phyloP scores from a whole-genome alignment of 2,888 invertebrate genomes.

The Apamea sordens region DNA sequence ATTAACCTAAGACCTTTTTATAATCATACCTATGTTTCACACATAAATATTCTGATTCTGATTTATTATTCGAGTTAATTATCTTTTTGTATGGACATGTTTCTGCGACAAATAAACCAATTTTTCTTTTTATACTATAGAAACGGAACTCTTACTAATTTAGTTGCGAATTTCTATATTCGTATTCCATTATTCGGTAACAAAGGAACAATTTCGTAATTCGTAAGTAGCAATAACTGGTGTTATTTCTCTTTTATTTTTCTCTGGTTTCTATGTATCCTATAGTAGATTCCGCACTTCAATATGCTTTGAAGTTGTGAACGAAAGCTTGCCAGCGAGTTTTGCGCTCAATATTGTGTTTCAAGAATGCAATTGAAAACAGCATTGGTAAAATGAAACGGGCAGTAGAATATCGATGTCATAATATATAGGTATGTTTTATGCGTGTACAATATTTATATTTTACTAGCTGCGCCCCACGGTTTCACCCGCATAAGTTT shows the following conservation, averaged over 20 bases:
- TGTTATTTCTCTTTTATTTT: not conserved
- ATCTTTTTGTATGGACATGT: no score
- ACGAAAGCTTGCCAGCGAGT: slow-evolving; percentile 3
- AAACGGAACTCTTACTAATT: not conserved
- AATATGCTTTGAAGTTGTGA: slow-evolving; percentile 50
- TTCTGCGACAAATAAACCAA: no score
- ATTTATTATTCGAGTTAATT: no score
- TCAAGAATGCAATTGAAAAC: slow-evolving; percentile 54
- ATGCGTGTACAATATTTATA: not conserved
- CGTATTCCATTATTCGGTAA: not conserved
- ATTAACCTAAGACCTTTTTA: no score
- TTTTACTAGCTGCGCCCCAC: no score
- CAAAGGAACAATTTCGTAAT: not conserved
- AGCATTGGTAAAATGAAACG: slow-evolving; percentile 21
- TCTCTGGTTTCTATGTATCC: not conserved
- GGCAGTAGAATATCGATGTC: not conserved
- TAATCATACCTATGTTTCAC: no score
- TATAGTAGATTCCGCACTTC: slow-evolving; percentile 20
- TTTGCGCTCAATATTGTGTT: slow-evolving; percentile 44
- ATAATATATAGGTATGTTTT: not conserved
- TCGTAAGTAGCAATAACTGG: not conserved
- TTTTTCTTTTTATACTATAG: no score
- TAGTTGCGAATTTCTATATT: not conserved
- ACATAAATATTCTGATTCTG: no score
- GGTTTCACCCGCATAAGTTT: no score